Conservation (phyloP, 2,113 vertebrate genomes). For the Silurus glanis region DNA sequence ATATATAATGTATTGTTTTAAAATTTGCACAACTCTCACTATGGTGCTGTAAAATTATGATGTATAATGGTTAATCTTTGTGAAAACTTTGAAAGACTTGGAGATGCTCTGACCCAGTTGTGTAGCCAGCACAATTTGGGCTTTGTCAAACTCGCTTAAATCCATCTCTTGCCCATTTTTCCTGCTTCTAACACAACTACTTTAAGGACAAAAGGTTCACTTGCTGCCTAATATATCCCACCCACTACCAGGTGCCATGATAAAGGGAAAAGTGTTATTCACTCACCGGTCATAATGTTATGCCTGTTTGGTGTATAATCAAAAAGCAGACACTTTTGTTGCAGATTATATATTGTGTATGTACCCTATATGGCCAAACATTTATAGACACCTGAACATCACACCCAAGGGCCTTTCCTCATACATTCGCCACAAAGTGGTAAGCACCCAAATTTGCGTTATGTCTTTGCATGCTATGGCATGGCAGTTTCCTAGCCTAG, state of each 20-base stretch:
- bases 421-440: background rate
- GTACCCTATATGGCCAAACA: background rate
- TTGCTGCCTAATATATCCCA: too few species aligned
- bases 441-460: background rate
- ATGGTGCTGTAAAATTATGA: background rate
- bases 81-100: background rate
- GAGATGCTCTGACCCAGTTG: too few species aligned
- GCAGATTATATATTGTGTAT: background rate
- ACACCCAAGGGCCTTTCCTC: background rate
- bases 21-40: background rate
- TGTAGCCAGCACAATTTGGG: too few species aligned
- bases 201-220: too few species aligned
- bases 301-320: background rate
- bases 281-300: too few species aligned
- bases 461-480: background rate
- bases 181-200: too few species aligned
- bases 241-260: too few species aligned
- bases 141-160: too few species aligned
- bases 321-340: background rate
- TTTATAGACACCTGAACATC: background rate
- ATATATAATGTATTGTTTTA: background rate
- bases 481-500: background rate
- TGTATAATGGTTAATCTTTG: background rate
- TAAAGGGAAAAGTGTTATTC: too few species aligned
- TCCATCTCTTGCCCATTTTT: too few species aligned